Base-by-base conservation (phyloP, 2,888 invertebrate species). In the Chrysolina oricalcia region DNA sequence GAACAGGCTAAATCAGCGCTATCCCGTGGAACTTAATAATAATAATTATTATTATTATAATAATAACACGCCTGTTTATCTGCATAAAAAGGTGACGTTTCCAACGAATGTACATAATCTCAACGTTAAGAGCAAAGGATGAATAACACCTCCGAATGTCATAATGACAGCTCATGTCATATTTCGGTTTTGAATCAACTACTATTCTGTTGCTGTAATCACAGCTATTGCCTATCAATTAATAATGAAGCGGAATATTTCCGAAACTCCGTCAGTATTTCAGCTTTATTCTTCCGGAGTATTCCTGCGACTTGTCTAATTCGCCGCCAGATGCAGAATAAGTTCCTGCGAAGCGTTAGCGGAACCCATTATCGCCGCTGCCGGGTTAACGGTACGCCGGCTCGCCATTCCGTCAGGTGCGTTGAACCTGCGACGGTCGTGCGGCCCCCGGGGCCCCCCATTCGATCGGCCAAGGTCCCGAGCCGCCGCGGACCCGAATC, bases 401-500 rank as follows among this genome's bases (percentile, higher is more conserved):
- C 86, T 87, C 85, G 87, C 88, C 87, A 88, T 88, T 88, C 88
- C 87, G 87, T 86, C 87, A 88, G 87, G 88, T 88, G 88, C 88
- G 86, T 87, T 87, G 88, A 88, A 88, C 88, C 87, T 87, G 86
- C 81, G 79, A 80, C 73, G 63, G 70, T 71, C 82, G 82, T 80
- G 81, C 77, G 81, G 80, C 79, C 70, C 71, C 71, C 66, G 56
- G 62, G 68, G 69, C 77, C 79, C 80, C 78, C 76, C 78, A 72
- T 68, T 75, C 68, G 75, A 74, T 76, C 79, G 77, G 75, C 75
- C 79, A 79, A 78, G 78, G 79, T 76, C 79, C 72, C 66, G 19
- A 46, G 69, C 69, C 17, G 35, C 56, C 75, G 75, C 50, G 43
- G 46, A 72, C 64, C 70, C 73, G 62, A 67, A 70, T 65, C 73